Conservation (phyloP, 2,888 invertebrate species). For the Ditylenchus weischeri region DNA sequence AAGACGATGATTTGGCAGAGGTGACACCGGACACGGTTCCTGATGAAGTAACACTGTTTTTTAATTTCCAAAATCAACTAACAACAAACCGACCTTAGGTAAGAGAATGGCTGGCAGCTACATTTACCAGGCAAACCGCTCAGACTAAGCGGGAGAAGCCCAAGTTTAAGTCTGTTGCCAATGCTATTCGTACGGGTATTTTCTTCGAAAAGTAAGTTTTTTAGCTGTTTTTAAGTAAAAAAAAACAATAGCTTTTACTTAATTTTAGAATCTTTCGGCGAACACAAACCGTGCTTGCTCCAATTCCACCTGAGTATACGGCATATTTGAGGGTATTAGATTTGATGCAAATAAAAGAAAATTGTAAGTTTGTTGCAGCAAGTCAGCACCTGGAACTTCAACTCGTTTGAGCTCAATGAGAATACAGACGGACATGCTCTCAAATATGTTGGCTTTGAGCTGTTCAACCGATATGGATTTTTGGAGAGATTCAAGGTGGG, state of each 20-base stretch:
- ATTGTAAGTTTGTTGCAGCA: constrained; percentile 66
- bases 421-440: constrained; percentile 80
- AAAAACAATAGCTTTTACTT: constrained; percentile 16
- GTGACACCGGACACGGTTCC: constrained; percentile 94
- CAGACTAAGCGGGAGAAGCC: constrained; percentile 69
- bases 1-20: constrained; percentile 91
- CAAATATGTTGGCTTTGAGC: constrained; percentile 86
- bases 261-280: constrained; percentile 53
- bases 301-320: constrained; percentile 53
- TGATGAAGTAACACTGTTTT: constrained; percentile 75
- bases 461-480: constrained; percentile 88
- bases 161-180: constrained; percentile 86
- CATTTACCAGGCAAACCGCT: constrained; percentile 81
- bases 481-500: constrained; percentile 80
- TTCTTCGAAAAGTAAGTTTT: constrained; percentile 73
- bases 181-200: constrained; percentile 90
- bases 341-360: not conserved
- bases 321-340: constrained; percentile 32
- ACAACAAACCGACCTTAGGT: constrained; percentile 68
- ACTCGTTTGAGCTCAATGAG: constrained; percentile 84
- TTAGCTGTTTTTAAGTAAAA: not conserved
- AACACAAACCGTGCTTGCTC: constrained; percentile 52
- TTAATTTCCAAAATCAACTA: constrained; percentile 59
- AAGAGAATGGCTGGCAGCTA: constrained; percentile 90
- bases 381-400: constrained; percentile 89